Conservation (phyloP, 2,797 vertebrate genomes). For the Acanthurus leucopareius region DNA sequence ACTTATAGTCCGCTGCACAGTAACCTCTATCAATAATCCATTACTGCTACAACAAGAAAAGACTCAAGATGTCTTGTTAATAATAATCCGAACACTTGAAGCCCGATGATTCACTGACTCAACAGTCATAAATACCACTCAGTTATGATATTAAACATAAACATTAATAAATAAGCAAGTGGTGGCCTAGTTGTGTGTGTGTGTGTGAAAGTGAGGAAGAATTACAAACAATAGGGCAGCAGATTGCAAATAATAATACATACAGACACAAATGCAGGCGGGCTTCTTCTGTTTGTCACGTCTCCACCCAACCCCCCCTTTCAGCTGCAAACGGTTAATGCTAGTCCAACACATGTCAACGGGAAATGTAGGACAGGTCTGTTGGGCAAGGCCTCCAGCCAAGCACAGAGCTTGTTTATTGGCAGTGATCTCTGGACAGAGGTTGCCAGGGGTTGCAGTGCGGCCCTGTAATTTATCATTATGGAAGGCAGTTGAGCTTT, state of each 20-base stretch:
- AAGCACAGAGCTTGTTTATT: slow-evolving; percentile 67
- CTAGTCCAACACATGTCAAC: slow-evolving; percentile 61
- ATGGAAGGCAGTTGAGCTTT: slow-evolving; percentile 1
- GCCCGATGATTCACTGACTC: slow-evolving; percentile 1
- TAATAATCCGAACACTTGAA: slow-evolving; percentile 1
- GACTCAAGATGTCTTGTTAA: background rate
- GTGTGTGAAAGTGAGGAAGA: background rate
- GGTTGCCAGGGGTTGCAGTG: slow-evolving; percentile 56
- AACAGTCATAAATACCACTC: background rate
- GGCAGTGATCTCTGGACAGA: slow-evolving; percentile 48
- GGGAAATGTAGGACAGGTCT: slow-evolving; percentile 72
- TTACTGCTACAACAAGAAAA: slow-evolving; percentile 3
- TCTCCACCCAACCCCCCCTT: background rate
- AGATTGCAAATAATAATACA: background rate
- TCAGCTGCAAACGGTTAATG: slow-evolving; percentile 35
- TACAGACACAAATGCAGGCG: slow-evolving; percentile 1
- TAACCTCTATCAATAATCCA: slow-evolving; percentile 22
- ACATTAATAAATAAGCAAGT: slow-evolving; percentile 8
- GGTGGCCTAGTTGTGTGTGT: background rate
- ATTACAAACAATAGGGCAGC: background rate
- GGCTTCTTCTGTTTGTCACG: slow-evolving; percentile 13
- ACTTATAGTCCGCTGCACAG: slow-evolving; percentile 20
- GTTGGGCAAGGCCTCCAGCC: slow-evolving; percentile 60
- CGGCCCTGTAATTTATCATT: slow-evolving; percentile 37
- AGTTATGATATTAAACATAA: background rate